Evolutionary conservation across 2,113 vertebrate genomes (phyloP), one percentile per base, ranked within the genome.

Genomic region (Brevimyrus niger): DNA sequence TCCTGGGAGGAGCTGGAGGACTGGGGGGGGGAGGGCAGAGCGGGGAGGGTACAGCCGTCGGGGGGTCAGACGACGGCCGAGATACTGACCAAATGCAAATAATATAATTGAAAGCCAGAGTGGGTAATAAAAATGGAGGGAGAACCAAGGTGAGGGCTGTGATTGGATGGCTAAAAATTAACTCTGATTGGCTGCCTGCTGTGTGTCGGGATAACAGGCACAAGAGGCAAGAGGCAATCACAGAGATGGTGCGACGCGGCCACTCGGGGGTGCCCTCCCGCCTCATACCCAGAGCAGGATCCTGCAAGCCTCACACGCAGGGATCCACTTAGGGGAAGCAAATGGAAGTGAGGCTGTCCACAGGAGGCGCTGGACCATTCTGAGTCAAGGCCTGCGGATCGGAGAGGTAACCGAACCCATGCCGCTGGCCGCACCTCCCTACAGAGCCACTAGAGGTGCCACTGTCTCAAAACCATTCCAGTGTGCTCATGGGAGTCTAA

Each of bases 1-100:
- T 98, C 97, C 95, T 98, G 97, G 89, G 97, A 98, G 13, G 97
- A 98, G 93, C 97, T 97, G 91, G 97, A 98, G 0, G 97, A 98
- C 97, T 98, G 94, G 13, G 90, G 90, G 10, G 38, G 69, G 31
- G 90, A 4, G 35, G 69, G 35, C 35, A 19, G 5, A 19, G 69
- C 2, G 31, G 3, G 65, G 65, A 1, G 65, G 65, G 27, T 3
- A 65, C 61, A 65, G 58, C 7, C 58, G n/a, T n/a, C n/a, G 65
- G 10, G 10, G 31, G 69, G 61, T 27, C n/a, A 69, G 61, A 13
- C 3, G 6, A 80, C 5, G 15, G 73, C 35, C 2, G 6, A 42
- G 73, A 42, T 38, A 42, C 31, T 80, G 73, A 80, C 1, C 31
- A 9, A 17, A 35, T 4, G 17, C 35, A 80, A 80, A 80, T 42